Percentiles rank a stretch among this genome's conserved stretches.
Conservation (phyloP, 2,888 invertebrate species). For the Cheilosia urbana region DNA sequence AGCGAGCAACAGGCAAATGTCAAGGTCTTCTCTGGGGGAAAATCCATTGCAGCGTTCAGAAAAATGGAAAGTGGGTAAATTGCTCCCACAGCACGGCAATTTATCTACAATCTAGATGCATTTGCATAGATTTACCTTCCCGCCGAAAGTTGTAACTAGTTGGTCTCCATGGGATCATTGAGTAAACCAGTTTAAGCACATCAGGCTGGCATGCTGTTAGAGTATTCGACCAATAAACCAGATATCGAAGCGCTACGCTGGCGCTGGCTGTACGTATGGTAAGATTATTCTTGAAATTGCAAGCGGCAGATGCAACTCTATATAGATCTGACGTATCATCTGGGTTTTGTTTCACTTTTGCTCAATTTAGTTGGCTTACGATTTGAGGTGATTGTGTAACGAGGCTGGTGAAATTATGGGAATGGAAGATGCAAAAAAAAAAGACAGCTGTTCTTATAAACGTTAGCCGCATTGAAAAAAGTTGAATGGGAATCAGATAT, state of each 20-base stretch:
- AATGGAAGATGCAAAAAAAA: too few species aligned
- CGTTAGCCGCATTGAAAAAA: too few species aligned
- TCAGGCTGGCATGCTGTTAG: not conserved
- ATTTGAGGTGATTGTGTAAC: too few species aligned
- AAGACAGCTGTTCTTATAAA: too few species aligned
- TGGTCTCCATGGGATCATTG: slow-evolving; percentile 30
- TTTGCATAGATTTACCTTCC: slow-evolving; percentile 51
- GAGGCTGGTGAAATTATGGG: too few species aligned
- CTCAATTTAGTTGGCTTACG: too few species aligned
- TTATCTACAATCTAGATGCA: slow-evolving; percentile 41
- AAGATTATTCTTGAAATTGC: slow-evolving; percentile 2
- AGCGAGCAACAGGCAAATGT: slow-evolving; percentile 54
- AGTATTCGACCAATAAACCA: slow-evolving; percentile 15
- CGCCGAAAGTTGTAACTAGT: slow-evolving; percentile 60
- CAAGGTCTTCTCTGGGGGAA: slow-evolving; percentile 64
- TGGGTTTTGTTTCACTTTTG: too few species aligned
- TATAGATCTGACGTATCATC: slow-evolving; percentile 14
- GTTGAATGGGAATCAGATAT: too few species aligned
- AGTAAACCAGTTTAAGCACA: slow-evolving; percentile 42
- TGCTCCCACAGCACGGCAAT: slow-evolving; percentile 57
- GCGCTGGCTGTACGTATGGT: slow-evolving; percentile 22
- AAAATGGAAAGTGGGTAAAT: slow-evolving; percentile 75
- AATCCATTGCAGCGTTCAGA: slow-evolving; percentile 25
- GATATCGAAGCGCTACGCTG: slow-evolving; percentile 17
- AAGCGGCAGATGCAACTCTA: slow-evolving; percentile 20